phyloP scores from a whole-genome alignment of 2,797 vertebrate species.

The Trachurus trachurus region DNA sequence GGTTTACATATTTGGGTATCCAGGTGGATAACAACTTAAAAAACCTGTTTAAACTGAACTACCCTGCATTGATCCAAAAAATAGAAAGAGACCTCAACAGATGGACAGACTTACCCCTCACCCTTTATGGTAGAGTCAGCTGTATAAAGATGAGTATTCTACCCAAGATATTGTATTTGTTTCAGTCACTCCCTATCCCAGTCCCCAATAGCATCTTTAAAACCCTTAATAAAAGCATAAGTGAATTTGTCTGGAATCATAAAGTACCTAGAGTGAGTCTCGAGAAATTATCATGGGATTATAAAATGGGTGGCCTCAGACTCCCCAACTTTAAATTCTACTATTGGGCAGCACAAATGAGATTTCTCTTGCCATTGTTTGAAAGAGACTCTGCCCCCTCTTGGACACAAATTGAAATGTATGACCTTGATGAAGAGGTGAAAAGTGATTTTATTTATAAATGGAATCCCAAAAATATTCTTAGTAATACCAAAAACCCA shows the following conservation, averaged over 20 bases:
- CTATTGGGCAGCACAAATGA: neutral
- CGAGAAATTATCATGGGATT: neutral
- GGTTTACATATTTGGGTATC: constrained; percentile 9
- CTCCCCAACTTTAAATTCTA: neutral
- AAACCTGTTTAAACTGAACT: neutral
- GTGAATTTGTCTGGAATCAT: neutral
- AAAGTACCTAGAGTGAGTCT: neutral
- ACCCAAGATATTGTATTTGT: neutral
- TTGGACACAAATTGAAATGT: neutral
- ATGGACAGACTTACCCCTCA: neutral
- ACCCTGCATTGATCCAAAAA: neutral
- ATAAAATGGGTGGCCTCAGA: neutral
- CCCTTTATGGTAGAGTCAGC: neutral
- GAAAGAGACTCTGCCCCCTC: neutral
- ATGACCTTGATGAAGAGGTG: neutral
- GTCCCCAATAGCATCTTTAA: neutral
- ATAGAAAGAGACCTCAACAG: neutral
- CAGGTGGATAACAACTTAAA: constrained; percentile 1
- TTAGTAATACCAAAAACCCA: neutral
- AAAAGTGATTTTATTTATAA: neutral
- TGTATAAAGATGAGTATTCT: constrained; percentile 4
- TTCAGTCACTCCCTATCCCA: neutral
- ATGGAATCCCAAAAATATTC: neutral
- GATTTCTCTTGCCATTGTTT: neutral
- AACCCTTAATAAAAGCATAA: neutral